Percentiles rank a stretch among this genome's conserved stretches.
phyloP scores from a whole-genome alignment of 1,140 invertebrate genomes.

The Drosophila tropicalis region DNA sequence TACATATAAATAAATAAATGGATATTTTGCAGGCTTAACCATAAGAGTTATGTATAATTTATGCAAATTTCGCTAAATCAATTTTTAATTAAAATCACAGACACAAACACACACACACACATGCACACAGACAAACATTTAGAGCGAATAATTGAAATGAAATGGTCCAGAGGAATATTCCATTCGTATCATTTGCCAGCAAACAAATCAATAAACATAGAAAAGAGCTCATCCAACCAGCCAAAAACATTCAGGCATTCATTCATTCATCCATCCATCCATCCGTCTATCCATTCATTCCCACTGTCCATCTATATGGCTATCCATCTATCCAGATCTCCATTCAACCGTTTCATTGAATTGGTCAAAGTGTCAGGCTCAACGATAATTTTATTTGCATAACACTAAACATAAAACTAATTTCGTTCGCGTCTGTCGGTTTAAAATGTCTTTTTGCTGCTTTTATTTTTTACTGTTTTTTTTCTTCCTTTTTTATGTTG shows the following conservation, averaged over 20 bases:
- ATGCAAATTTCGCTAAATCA: constrained; percentile 80
- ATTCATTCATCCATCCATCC: constrained; percentile 32
- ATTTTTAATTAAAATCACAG: constrained; percentile 76
- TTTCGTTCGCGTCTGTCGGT: constrained; percentile 36
- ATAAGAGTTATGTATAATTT: constrained; percentile 73
- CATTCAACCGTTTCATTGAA: constrained; percentile 41
- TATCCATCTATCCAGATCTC: constrained; percentile 49
- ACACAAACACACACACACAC: constrained; percentile 39
- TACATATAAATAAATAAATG: constrained; percentile 20
- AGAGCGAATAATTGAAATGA: constrained; percentile 47
- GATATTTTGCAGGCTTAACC: constrained; percentile 59
- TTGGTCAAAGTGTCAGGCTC: constrained; percentile 42
- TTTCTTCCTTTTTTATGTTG: neutral
- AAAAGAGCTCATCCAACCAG: neutral
- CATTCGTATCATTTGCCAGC: constrained; percentile 19
- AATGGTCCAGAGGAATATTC: constrained; percentile 15
- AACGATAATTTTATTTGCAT: constrained; percentile 70
- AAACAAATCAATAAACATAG: constrained; percentile 72
- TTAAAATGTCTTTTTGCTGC: constrained; percentile 6
- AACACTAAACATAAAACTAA: constrained; percentile 62
- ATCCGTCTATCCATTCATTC: constrained; percentile 35
- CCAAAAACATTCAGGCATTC: constrained; percentile 9
- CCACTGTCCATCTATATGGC: constrained; percentile 17
- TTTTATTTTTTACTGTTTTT: neutral
- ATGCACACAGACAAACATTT: constrained; percentile 4